These are phyloP conservation scores for Leptura quadrifasciata DNA, from an alignment of 2,888 invertebrate genomes.

Conservation along the genomic window DNA sequence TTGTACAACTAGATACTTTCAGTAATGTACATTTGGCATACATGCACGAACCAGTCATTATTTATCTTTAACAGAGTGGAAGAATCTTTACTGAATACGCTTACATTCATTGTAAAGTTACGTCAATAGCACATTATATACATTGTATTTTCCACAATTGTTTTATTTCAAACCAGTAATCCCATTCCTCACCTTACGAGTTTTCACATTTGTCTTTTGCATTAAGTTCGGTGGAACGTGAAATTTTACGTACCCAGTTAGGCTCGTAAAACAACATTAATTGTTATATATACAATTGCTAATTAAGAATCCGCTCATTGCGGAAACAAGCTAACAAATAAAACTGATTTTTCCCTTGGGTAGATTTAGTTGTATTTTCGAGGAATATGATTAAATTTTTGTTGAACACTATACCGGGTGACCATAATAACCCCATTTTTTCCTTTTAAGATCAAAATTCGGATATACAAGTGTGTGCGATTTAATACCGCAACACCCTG, in stretches of 20 bases:
- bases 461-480: too few species aligned
- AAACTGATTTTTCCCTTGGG: too few species aligned
- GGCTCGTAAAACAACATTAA: too few species aligned
- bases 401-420: too few species aligned
- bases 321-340: too few species aligned
- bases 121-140: slow-evolving; percentile 70
- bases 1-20: slow-evolving; percentile 43
- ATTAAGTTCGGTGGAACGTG: neutral
- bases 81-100: slow-evolving; percentile 66
- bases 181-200: neutral
- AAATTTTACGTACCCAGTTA: neutral
- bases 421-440: too few species aligned
- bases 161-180: slow-evolving; percentile 50
- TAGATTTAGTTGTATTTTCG: too few species aligned
- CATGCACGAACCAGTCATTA: slow-evolving; percentile 51
- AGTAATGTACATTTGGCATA: slow-evolving; percentile 49
- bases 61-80: slow-evolving; percentile 63
- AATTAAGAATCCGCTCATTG: too few species aligned
- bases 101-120: slow-evolving; percentile 68
- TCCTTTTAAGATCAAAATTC: too few species aligned
- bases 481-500: too few species aligned
- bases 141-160: slow-evolving; percentile 65
- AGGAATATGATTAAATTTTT: too few species aligned
- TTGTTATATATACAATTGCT: too few species aligned
- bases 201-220: neutral